Percentiles rank a stretch among this genome's conserved stretches.
phyloP scores from a whole-genome alignment of 2,113 vertebrate species.

The Garra rufa region DNA sequence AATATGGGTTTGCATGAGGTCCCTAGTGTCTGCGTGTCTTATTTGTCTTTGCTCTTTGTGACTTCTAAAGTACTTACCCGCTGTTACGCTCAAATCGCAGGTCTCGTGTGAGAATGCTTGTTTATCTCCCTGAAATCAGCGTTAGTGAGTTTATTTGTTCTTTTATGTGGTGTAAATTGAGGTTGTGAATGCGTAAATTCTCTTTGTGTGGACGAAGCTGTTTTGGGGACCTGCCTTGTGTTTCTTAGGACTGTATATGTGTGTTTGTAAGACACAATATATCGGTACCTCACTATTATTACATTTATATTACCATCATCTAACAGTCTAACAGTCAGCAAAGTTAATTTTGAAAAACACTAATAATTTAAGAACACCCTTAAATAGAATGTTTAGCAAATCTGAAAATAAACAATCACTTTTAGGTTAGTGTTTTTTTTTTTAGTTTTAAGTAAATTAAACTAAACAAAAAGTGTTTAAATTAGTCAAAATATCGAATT shows the following conservation, averaged over 20 bases:
- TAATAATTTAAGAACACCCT: not conserved
- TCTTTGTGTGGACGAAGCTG: not conserved
- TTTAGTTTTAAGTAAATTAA: not conserved
- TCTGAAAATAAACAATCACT: not conserved
- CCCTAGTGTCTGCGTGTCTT: constrained; percentile 31
- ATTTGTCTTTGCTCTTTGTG: constrained; percentile 30
- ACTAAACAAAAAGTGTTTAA: too few species aligned
- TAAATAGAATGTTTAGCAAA: not conserved
- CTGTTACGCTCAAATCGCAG: not conserved
- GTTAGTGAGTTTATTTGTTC: not conserved
- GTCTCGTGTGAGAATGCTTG: constrained; percentile 27
- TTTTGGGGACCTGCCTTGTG: not conserved
- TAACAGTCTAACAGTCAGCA: not conserved
- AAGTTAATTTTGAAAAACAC: not conserved
- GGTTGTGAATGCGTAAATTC: not conserved
- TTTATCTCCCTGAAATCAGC: constrained; percentile 20
- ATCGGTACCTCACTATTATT: not conserved
- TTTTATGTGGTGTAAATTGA: not conserved
- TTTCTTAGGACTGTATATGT: not conserved
- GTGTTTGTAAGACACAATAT: not conserved
- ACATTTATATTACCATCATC: not conserved
- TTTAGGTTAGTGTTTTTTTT: not conserved
- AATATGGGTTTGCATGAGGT: constrained; percentile 35
- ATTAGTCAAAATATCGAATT: not conserved
- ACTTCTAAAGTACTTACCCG: constrained; percentile 17